Evolutionary conservation across 2,888 invertebrate genomes (phyloP), one percentile per base, ranked within the genome.

Genomic region (Leptinotarsa rubiginosa): DNA sequence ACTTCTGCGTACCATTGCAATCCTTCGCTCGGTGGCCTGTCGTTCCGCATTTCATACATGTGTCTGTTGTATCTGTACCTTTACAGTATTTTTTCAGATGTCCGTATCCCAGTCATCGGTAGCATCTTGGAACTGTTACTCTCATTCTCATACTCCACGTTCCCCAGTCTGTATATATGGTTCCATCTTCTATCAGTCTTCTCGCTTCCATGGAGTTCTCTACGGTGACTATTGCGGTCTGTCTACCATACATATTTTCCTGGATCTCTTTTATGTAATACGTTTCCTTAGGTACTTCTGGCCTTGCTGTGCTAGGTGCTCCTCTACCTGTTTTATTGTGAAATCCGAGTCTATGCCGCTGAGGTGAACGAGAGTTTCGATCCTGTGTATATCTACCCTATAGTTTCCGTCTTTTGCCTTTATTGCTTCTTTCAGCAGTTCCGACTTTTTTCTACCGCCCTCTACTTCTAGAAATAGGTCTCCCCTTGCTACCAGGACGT

Each of bases 371-470:
- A 31, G 13, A 18, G 10, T 49, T 47, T 22, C 16, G 16, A 1
- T 65, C 20, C 49, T 65, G 18, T 47, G 10, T 4, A 65, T 47
- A 7, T 65, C 47, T 16, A 65, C 18, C n/a, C 49, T 20, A n/a
- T 47, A 65, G 47, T 47, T 65, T 20, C 18, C 47, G 13, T 65
- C 65, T 49, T 65, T 47, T 5, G 18, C 65, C 16, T 65, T 47
- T 18, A 65, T 65, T 18, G 18, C 47, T 47, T 49, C 65, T n/a
- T 47, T 65, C 20, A 65, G 65, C 65, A 65, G 22, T 18, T 65
- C 65, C n/a, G 22, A 47, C 25, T 49, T 22, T 18, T 47, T 25
- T 31, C 65, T 65, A 1, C 65, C 47, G 22, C 65, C 49, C 18
- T 65, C 65, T 3, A 65, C 47, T n/a, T 65, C 65, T 20, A 65